Evolutionary conservation across 1,140 invertebrate genomes (phyloP).

Genomic region (Trichonephila clavipes): DNA sequence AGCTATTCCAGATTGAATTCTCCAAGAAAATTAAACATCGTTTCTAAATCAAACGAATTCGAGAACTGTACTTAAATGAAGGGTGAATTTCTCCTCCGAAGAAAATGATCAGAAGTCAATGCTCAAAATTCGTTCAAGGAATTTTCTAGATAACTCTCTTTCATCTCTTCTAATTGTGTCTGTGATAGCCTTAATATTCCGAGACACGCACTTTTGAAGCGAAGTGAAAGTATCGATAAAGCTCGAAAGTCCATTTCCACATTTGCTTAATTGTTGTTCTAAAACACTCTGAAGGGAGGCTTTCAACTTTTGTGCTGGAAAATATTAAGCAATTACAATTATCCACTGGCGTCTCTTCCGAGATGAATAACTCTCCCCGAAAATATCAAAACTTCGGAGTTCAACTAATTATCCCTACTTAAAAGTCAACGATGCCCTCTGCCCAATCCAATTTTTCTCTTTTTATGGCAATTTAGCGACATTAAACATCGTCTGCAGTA

Average conservation of each 20-base stretch:
- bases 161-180: neutral
- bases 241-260: slow-evolving; percentile 15
- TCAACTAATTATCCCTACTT: slow-evolving; percentile 36
- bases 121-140: neutral
- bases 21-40: no score
- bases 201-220: neutral
- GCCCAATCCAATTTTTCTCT: neutral
- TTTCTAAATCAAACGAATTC: neutral
- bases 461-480: slow-evolving; percentile 24
- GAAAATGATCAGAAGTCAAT: neutral
- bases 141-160: neutral
- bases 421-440: slow-evolving; percentile 3
- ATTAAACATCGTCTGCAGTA: neutral
- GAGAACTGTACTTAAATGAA: neutral
- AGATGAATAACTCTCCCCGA: neutral
- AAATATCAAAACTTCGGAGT: slow-evolving; percentile 4
- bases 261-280: slow-evolving; percentile 23
- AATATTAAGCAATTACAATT: slow-evolving; percentile 23
- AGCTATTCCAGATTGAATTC: no score
- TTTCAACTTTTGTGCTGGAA: slow-evolving; percentile 10
- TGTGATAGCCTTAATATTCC: slow-evolving; percentile 7
- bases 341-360: neutral
- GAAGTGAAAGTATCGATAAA: neutral
- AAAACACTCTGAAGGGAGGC: neutral
- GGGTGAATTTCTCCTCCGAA: neutral